Evolutionary conservation across 2,888 invertebrate genomes (phyloP).

Genomic region (Diplazon laetatorius): DNA sequence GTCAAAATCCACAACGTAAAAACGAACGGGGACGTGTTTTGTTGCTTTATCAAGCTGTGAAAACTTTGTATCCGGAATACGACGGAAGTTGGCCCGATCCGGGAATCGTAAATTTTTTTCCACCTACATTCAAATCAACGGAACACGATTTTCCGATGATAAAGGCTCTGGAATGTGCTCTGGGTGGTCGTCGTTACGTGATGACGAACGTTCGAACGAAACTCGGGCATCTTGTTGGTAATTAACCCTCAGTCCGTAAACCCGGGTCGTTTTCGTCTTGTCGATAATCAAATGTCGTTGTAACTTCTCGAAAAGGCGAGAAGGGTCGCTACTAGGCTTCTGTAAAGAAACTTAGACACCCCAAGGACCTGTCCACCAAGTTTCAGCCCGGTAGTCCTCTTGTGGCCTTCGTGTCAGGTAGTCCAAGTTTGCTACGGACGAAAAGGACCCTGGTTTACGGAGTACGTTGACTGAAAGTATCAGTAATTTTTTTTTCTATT

Average conservation of each 20-base stretch:
- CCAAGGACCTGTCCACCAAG: too few species aligned
- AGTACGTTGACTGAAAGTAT: too few species aligned
- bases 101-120: constrained; percentile 79
- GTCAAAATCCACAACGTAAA: constrained; percentile 53
- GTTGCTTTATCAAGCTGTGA: constrained; percentile 85
- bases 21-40: constrained; percentile 74
- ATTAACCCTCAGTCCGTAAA: constrained; percentile 65
- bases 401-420: too few species aligned
- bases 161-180: constrained; percentile 83
- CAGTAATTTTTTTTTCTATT: too few species aligned
- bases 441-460: too few species aligned
- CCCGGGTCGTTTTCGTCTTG: too few species aligned
- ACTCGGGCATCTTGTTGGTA: constrained; percentile 85
- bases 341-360: too few species aligned
- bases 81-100: constrained; percentile 82
- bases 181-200: constrained; percentile 85
- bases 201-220: constrained; percentile 84
- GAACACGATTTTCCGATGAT: constrained; percentile 82
- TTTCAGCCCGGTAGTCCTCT: too few species aligned
- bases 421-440: too few species aligned
- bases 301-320: too few species aligned
- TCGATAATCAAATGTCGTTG: too few species aligned
- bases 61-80: constrained; percentile 82
- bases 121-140: constrained; percentile 62
- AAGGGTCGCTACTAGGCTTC: too few species aligned